Evolutionary conservation across 2,888 invertebrate genomes (phyloP).

Genomic region (Sialis fuliginosa): DNA sequence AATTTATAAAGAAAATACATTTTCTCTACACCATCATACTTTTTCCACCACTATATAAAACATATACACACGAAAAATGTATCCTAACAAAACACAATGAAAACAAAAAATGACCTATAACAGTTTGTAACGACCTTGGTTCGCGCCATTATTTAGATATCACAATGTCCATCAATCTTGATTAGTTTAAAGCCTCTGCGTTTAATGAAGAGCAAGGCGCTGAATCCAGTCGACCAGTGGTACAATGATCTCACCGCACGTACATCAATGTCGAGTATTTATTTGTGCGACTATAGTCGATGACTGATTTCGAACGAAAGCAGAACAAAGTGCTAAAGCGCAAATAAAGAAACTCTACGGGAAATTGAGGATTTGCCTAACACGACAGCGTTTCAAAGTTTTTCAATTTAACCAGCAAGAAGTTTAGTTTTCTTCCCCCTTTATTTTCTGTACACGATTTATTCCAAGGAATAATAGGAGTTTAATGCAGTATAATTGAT

Average conservation of each 20-base stretch:
- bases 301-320: not conserved
- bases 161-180: slow-evolving; percentile 7
- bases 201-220: slow-evolving; percentile 8
- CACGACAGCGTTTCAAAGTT: slow-evolving; percentile 1
- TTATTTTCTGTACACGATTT: too few species aligned
- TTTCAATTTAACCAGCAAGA: not conserved
- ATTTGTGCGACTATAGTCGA: not conserved
- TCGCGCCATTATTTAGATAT: slow-evolving; percentile 3
- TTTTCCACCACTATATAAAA: too few species aligned
- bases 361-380: not conserved
- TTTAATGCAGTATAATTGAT: too few species aligned
- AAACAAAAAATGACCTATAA: too few species aligned
- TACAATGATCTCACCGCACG: not conserved
- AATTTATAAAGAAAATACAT: too few species aligned
- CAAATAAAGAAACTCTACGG: not conserved
- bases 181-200: slow-evolving; percentile 6
- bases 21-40: too few species aligned
- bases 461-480: too few species aligned
- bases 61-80: too few species aligned
- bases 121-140: too few species aligned
- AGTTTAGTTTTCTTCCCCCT: too few species aligned
- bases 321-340: not conserved
- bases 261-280: not conserved
- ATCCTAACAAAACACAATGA: too few species aligned
- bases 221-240: not conserved